These are phyloP conservation scores for Pantelozetes paolii DNA, from an alignment of 2,888 invertebrate genomes.

Conservation along the genomic window DNA sequence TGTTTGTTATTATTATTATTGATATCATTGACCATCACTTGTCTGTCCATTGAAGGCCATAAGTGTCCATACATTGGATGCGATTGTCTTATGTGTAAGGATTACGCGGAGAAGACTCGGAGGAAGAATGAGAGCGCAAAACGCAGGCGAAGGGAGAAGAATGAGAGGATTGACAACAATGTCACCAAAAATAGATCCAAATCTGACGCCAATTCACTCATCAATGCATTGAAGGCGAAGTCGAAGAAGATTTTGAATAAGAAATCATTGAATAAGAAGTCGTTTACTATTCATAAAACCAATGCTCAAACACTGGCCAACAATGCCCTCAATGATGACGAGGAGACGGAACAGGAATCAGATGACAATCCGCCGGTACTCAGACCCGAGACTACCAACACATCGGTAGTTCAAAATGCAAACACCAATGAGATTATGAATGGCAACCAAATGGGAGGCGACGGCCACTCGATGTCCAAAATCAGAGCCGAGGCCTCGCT, in stretches of 20 bases:
- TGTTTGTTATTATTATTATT: not conserved
- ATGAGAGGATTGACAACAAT: not conserved
- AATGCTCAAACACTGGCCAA: not conserved
- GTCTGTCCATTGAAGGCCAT: not conserved
- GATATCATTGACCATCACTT: not conserved
- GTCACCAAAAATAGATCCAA: too few species aligned
- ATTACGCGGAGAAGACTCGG: not conserved
- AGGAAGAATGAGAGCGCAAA: not conserved
- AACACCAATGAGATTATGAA: too few species aligned
- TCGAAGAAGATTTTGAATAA: slow-evolving; percentile 18
- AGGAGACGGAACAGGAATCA: too few species aligned
- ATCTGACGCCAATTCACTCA: not conserved
- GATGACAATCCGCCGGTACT: too few species aligned
- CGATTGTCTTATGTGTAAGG: not conserved
- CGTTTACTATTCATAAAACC: not conserved
- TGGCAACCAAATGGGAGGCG: too few species aligned
- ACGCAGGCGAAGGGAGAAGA: not conserved
- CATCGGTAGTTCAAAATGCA: too few species aligned
- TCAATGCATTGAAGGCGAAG: not conserved
- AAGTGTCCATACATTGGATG: slow-evolving; percentile 6
- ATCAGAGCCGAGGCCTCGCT: too few species aligned
- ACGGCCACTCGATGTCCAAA: too few species aligned
- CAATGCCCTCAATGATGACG: not conserved
- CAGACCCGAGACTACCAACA: too few species aligned
- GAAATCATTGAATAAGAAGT: not conserved